Base-by-base conservation (phyloP, 2,888 invertebrate species). In the Platycheirus albimanus region DNA sequence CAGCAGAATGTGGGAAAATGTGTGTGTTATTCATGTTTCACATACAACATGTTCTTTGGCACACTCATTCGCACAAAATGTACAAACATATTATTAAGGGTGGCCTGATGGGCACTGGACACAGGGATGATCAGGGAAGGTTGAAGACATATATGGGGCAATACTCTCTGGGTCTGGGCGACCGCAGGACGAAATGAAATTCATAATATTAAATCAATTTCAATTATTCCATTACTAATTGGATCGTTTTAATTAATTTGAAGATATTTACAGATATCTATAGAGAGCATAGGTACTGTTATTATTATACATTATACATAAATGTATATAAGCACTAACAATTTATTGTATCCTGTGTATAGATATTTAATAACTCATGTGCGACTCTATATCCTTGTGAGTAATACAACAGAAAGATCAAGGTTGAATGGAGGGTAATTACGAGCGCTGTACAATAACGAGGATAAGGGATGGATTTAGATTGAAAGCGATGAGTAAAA, bases 181-280 rank as follows among this genome's bases (percentile, higher is more conserved):
- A 83, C 83, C 83, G 66, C 78, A 83, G 83, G 83, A 74, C 78
- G 69, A 83, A 83, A 83, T 78, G 83, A 83, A 83, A 83, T 83
- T 83, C 83, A 83, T 79, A 79, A 84, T 84, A 84, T 84, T 84
- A 84, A 84, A 84, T 84, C 84, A 84, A 84, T 84, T 79, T 84
- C 84, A 84, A 84, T 84, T 84, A 85, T 85, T 83, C 85, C 85
- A 72, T 85, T 83, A 85, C 85, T 85, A 85, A 85, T 85, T 85
- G 85, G 83, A 85, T 83, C 83, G 83, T 83, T 85, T 85, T 85
- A 85, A 85, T 85, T 85, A 85, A 85, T 85, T 83, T 85, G 83
- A 78, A 83, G 83, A 85, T 85, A 85, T 83, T 83, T 77, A 77
- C 81, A 77, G 72, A 78, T 78, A 77, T 10, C 28, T 0, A 19